These are phyloP conservation scores for Corella eumyota DNA, from an alignment of 23 tunicate genomes.

Conservation along the genomic window DNA sequence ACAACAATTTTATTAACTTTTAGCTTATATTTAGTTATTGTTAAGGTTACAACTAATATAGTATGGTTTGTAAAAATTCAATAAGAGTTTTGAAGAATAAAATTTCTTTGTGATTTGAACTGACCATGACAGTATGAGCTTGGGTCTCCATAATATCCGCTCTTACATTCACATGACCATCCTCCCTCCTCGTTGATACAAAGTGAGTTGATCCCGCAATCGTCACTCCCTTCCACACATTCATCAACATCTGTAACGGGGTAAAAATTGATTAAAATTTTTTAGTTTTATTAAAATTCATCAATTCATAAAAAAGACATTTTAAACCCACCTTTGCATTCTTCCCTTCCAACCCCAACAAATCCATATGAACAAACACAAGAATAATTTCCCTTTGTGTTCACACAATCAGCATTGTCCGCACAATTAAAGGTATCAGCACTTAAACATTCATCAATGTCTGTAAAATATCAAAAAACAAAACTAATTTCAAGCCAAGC, in stretches of 20 bases:
- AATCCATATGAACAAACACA: conserved; percentile 16
- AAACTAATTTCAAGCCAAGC: background rate
- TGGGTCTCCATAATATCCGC: conserved; percentile 33
- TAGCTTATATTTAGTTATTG: too few species aligned
- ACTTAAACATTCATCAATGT: conserved; percentile 26
- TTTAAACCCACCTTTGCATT: conserved; percentile 8
- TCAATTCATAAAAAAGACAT: background rate
- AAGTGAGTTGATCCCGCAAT: conserved; percentile 19
- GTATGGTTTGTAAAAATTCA: background rate
- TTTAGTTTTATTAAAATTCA: background rate
- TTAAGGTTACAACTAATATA: too few species aligned
- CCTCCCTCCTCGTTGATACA: conserved; percentile 24
- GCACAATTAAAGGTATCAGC: background rate
- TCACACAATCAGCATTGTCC: conserved; percentile 15
- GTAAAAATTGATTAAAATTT: background rate
- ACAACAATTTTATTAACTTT: too few species aligned
- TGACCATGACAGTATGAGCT: conserved; percentile 17
- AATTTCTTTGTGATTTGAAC: too few species aligned
- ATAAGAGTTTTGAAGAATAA: background rate
- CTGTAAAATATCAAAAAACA: conserved; percentile 2
- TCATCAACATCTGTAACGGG: conserved; percentile 21
- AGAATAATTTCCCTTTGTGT: conserved; percentile 25
- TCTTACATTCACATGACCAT: conserved; percentile 27
- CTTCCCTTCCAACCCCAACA: conserved; percentile 3
- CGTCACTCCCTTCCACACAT: conserved; percentile 19